Percentiles rank a stretch among this genome's conserved stretches.
Evolutionary conservation across 2,113 vertebrate genomes (phyloP).

Genomic region (Corydoras maculifer): DNA sequence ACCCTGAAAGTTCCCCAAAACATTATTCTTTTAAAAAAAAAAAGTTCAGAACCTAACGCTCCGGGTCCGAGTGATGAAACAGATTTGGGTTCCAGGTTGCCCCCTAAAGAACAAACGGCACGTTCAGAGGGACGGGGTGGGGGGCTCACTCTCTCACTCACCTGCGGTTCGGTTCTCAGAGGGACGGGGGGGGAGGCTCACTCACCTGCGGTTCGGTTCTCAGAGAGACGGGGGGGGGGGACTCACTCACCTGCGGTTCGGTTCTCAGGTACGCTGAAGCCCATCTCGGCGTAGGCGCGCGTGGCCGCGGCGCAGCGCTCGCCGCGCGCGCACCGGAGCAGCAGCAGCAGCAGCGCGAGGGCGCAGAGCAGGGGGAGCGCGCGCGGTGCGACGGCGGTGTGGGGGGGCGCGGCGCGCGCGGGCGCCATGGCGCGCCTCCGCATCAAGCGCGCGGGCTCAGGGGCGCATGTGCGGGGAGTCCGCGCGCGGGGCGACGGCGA

Average conservation of each 20-base stretch:
- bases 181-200: background rate
- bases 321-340: conserved; percentile 47
- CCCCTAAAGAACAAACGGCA: no score
- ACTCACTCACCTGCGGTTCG: conserved; percentile 81
- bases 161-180: conserved; percentile 85
- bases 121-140: no score
- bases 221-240: no score
- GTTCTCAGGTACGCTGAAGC: conserved; percentile 85
- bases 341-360: conserved; percentile 56
- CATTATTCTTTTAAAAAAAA: no score
- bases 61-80: no score
- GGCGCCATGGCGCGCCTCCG: no score
- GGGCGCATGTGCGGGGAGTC: no score
- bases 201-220: conserved; percentile 77
- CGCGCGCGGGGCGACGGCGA: no score
- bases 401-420: conserved; percentile 38
- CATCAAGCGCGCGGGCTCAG: no score
- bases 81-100: no score
- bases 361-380: conserved; percentile 55
- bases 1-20: no score
- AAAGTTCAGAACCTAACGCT: no score
- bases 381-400: conserved; percentile 48
- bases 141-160: conserved; percentile 51
- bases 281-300: conserved; percentile 75
- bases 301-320: conserved; percentile 83